Conservation (phyloP, 2,888 invertebrate species). For the Brachylomia viminalis region DNA sequence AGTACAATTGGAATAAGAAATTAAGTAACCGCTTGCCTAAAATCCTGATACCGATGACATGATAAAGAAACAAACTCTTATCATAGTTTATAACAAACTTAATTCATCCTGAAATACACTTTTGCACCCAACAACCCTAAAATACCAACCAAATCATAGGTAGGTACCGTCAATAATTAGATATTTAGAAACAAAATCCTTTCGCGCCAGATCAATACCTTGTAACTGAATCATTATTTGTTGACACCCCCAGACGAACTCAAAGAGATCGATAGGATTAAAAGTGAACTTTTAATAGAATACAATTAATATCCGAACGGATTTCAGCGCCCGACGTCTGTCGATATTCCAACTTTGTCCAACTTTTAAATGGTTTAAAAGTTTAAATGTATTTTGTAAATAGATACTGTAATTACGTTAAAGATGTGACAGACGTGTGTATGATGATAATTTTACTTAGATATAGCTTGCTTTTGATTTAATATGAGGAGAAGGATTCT, state of each 20-base stretch:
- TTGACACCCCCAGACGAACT: conserved; percentile 74
- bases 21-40: too few relatives aligned
- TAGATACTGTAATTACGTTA: conserved; percentile 52
- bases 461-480: background rate
- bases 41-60: background rate
- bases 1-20: background rate
- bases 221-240: conserved; percentile 86
- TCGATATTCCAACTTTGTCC: conserved; percentile 60
- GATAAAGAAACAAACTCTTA: background rate
- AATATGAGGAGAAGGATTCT: background rate
- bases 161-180: conserved; percentile 42
- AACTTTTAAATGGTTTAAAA: conserved; percentile 68
- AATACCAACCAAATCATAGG: background rate
- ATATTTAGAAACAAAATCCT: conserved; percentile 45
- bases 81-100: too few relatives aligned
- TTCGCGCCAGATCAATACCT: conserved; percentile 85
- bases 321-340: conserved; percentile 62
- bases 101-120: background rate
- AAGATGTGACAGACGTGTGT: conserved; percentile 40
- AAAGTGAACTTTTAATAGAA: conserved; percentile 85
- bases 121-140: background rate
- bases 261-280: conserved; percentile 86
- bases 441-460: conserved; percentile 17
- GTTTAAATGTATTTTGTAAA: conserved; percentile 66
- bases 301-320: conserved; percentile 83